These are phyloP conservation scores for Pituophis catenifer DNA, from an alignment of 2,113 vertebrate species.

Conservation along the genomic window DNA sequence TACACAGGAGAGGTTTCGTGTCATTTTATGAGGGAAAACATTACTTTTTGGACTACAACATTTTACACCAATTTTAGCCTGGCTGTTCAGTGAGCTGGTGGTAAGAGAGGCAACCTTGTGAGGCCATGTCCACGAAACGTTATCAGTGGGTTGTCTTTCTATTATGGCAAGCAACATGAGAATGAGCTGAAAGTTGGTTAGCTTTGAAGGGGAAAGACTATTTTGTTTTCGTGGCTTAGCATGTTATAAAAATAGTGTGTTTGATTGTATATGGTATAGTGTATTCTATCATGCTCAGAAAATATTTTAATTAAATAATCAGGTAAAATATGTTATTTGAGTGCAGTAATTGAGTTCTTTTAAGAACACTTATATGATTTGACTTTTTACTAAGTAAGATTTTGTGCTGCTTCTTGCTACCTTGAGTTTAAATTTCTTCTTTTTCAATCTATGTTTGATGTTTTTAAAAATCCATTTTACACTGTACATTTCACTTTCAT, in stretches of 20 bases:
- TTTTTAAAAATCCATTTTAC: not conserved
- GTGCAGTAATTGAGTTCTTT: not conserved
- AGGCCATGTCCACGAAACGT: not conserved
- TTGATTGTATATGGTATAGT: not conserved
- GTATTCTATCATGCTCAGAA: not conserved
- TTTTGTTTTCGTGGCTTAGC: not conserved
- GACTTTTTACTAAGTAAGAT: not conserved
- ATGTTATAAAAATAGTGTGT: not conserved
- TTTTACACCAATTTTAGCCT: not conserved
- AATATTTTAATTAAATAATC: not conserved
- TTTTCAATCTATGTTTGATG: not conserved
- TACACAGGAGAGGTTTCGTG: not conserved
- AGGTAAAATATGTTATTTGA: not conserved
- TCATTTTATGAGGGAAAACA: not conserved
- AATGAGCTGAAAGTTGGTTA: not conserved
- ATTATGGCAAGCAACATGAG: not conserved
- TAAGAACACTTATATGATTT: not conserved
- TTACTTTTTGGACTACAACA: not conserved
- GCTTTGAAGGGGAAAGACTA: not conserved
- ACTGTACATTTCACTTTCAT: not conserved
- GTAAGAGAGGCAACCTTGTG: not conserved
- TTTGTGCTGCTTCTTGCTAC: not conserved
- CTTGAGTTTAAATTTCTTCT: not conserved
- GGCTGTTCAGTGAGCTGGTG: not conserved
- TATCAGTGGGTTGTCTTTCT: not conserved